These are phyloP conservation scores for Sebastes minor DNA, from an alignment of 2,797 vertebrate genomes.

Conservation along the genomic window DNA sequence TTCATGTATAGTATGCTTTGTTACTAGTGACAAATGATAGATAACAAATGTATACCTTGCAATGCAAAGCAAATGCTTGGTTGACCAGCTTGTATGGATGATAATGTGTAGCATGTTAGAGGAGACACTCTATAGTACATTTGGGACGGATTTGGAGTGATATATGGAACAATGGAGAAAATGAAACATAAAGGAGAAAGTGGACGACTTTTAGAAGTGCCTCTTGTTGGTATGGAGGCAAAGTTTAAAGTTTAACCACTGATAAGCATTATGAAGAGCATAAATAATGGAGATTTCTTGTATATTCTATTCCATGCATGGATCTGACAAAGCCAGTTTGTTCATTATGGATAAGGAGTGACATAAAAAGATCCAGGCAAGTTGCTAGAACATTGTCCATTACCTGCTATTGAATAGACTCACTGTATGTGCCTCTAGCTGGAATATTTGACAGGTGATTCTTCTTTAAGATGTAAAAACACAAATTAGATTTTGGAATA, in stretches of 20 bases:
- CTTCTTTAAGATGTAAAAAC: neutral
- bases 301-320: neutral
- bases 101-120: neutral
- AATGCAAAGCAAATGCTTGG: neutral
- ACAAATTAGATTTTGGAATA: neutral
- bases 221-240: neutral
- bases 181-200: neutral
- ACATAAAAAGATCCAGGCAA: neutral
- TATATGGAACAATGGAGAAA: neutral
- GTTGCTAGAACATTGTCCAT: neutral
- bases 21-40: neutral
- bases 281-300: neutral
- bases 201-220: neutral
- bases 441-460: conserved; percentile 1
- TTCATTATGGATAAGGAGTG: neutral
- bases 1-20: neutral
- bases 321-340: neutral
- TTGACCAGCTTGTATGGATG: neutral
- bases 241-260: neutral
- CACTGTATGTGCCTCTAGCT: neutral
- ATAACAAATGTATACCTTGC: too few relatives aligned
- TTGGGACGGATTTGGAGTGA: neutral
- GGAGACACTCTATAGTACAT: neutral
- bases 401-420: neutral
- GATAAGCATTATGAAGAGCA: neutral